phyloP scores from a whole-genome alignment of 1,140 invertebrate species.

The Drosophila sechellia region DNA sequence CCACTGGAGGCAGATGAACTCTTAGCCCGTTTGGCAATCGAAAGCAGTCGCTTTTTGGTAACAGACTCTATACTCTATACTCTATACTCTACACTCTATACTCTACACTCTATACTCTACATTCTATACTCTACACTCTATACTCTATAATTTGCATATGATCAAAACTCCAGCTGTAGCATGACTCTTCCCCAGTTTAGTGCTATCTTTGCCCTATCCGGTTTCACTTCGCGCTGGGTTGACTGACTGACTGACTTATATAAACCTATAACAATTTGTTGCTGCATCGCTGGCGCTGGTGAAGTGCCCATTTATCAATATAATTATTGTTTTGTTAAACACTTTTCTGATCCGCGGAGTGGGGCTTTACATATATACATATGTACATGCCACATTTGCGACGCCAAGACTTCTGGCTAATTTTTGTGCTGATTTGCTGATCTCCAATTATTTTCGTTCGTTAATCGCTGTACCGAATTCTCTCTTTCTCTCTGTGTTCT shows the following conservation, averaged over 20 bases:
- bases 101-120: too few species aligned
- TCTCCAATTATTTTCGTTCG: constrained; percentile 18
- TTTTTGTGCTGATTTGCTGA: constrained; percentile 28
- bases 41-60: neutral
- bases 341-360: neutral
- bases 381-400: constrained; percentile 1
- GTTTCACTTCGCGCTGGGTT: neutral
- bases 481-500: constrained; percentile 30
- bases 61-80: too few species aligned
- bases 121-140: too few species aligned
- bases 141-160: too few species aligned
- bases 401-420: constrained; percentile 30
- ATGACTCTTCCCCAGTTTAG: neutral
- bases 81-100: too few species aligned
- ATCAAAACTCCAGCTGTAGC: neutral
- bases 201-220: neutral
- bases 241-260: constrained; percentile 5
- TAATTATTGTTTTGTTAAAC: constrained; percentile 4
- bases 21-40: constrained; percentile 9
- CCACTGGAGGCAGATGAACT: constrained; percentile 16
- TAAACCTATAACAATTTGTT: neutral
- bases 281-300: neutral
- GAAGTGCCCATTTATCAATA: neutral
- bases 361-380: neutral
- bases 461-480: constrained; percentile 32